Base-by-base conservation (phyloP, 2,888 invertebrate genomes). In the Copidosoma aretas region DNA sequence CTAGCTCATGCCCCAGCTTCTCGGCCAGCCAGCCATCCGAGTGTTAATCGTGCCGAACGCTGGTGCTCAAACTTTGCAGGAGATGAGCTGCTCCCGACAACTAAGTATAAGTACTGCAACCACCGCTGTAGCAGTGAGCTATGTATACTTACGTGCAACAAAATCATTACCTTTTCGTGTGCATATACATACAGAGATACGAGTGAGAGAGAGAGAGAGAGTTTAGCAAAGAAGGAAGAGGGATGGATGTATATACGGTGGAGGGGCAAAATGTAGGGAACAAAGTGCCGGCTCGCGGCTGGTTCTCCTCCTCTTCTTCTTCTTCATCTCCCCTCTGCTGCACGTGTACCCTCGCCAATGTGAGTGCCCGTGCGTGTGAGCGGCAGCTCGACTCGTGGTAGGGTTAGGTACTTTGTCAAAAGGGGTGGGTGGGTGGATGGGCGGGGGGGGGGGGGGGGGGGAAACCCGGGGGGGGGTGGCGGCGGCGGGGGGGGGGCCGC, bases 261-360 rank as follows among this genome's bases (percentile, higher is more conserved):
- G 22, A 22, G 14, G n/a, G 24, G 56, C 5, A 0, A 10, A 8
- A 2, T 56, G n/a, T 56, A 25, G 46, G 32, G 49, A 25, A 57
- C 56, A 57, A 46, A 57, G 56, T 51, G 57, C 64, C 57, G 56
- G 56, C 57, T 46, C 32, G 46, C 51, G 15, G 60, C 60, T 60
- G 21, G 41, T n/a, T 46, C 10, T 52, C 22, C 10, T 14, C 22
- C 24, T 49, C 41, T 49, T 39, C 46, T 17, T 22, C n/a, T n/a
- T 3, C 10, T 12, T 46, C 17, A 8, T 12, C 43, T 12, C 43
- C 3, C 43, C 8, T 46, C 3, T 17, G 43, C 43, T 14, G 43
- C 17, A 46, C 17, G 43, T 46, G 43, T 32, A 32, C 4, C 4
- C 32, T 32, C 32, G 32, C 8, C 32, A 32, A 8, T 32, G 32